Percentiles rank a stretch among this genome's conserved stretches.
Evolutionary conservation across 2,113 vertebrate species (phyloP).

Genomic region (Xiphophorus couchianus): DNA sequence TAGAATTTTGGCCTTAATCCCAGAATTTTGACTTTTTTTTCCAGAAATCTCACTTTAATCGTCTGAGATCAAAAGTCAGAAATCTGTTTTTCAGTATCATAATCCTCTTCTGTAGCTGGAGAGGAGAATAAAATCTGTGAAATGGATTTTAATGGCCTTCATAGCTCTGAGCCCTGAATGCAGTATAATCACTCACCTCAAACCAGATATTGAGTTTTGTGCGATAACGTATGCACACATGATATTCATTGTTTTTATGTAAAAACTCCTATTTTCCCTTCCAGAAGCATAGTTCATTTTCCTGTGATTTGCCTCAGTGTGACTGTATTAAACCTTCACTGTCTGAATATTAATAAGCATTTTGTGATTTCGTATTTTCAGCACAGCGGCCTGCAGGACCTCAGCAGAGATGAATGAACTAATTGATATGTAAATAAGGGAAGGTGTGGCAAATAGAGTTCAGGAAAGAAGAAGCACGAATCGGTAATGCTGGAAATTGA

Average conservation of each 20-base stretch:
- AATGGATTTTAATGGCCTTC: slow-evolving; percentile 1
- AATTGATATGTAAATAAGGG: slow-evolving; percentile 69
- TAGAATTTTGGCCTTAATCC: too few species aligned
- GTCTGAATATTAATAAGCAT: slow-evolving; percentile 57
- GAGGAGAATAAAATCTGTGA: slow-evolving; percentile 3
- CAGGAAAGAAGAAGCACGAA: slow-evolving; percentile 22
- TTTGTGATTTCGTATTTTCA: slow-evolving; percentile 44
- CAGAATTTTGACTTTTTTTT: too few species aligned
- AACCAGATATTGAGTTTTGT: not conserved
- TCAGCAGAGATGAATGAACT: slow-evolving; percentile 56
- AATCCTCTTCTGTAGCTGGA: not conserved
- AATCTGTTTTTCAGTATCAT: too few species aligned
- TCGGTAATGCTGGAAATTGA: slow-evolving; percentile 38
- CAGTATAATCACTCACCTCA: slow-evolving; percentile 8
- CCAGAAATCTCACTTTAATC: too few species aligned
- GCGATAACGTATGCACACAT: slow-evolving; percentile 15
- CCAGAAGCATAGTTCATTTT: slow-evolving; percentile 9
- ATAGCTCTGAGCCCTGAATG: slow-evolving; percentile 4
- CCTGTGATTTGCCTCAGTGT: slow-evolving; percentile 13
- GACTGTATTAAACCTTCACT: slow-evolving; percentile 10
- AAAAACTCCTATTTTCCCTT: not conserved
- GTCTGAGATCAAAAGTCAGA: too few species aligned
- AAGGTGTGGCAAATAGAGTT: slow-evolving; percentile 48
- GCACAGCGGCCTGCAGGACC: slow-evolving; percentile 20
- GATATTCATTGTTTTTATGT: not conserved